Percentiles rank a stretch among this genome's conserved stretches.
Conservation (phyloP, 2,888 invertebrate species). For the Bellardia bayeri region DNA sequence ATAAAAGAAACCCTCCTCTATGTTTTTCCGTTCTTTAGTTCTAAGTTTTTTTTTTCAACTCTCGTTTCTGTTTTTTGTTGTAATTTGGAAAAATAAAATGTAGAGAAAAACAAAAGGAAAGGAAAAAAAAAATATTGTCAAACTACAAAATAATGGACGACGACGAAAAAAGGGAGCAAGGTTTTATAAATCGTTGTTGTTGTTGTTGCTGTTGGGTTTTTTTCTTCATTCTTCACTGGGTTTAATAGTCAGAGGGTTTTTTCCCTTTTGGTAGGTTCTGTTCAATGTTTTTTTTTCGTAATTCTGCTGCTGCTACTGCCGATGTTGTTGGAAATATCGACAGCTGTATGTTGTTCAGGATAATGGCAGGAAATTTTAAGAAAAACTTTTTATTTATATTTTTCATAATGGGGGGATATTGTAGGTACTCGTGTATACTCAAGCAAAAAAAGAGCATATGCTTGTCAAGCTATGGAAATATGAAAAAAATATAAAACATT, state of each 20-base stretch:
- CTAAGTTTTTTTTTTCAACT: background rate
- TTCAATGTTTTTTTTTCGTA: background rate
- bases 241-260: slow-evolving; percentile 55
- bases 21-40: slow-evolving; percentile 48
- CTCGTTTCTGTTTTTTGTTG: slow-evolving; percentile 26
- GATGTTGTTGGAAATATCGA: slow-evolving; percentile 66
- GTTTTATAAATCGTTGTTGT: slow-evolving; percentile 37
- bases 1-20: slow-evolving; percentile 58
- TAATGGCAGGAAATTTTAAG: slow-evolving; percentile 73
- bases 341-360: slow-evolving; percentile 66
- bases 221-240: slow-evolving; percentile 41
- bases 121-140: slow-evolving; percentile 54
- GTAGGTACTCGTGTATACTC: background rate
- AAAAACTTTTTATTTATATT: slow-evolving; percentile 67
- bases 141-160: slow-evolving; percentile 51
- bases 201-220: slow-evolving; percentile 34
- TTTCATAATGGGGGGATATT: slow-evolving; percentile 65
- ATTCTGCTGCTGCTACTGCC: slow-evolving; percentile 23
- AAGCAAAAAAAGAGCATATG: slow-evolving; percentile 44
- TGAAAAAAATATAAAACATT: slow-evolving; percentile 12
- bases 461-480: slow-evolving; percentile 20
- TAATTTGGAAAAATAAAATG: slow-evolving; percentile 61
- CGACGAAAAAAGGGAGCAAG: slow-evolving; percentile 61
- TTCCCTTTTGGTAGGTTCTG: slow-evolving; percentile 52
- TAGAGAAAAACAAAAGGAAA: slow-evolving; percentile 58